Base-by-base conservation (phyloP, 1,140 invertebrate species). In the Temnothorax nylanderi region DNA sequence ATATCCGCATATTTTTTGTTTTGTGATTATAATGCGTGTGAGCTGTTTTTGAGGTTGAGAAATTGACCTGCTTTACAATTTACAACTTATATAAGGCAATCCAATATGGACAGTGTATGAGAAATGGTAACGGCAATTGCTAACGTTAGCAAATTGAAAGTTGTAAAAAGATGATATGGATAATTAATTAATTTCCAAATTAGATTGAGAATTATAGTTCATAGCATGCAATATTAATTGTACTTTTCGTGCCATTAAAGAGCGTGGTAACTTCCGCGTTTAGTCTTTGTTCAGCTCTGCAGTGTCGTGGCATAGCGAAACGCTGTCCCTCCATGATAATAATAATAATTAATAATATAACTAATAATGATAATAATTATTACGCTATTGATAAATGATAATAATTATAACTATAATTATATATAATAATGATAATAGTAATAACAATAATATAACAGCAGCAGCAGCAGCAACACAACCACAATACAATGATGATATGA, bases 301-400 rank as follows among this genome's bases (percentile, higher is more conserved):
- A 93, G 94, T 93, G 90, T 93, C 93, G 92, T 93, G 93, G 94
- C 92, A 93, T 94, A 95, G 94, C 91, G 92, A 95, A 95, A 93
- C 94, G 93, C 94, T 95, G 93, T 94, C 94, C 95, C 94, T 95
- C 93, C 93, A 95, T 93, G 94, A 95, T 95, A 94, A 95, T 95
- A 95, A 94, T 92, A 94, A 93, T 89, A 91, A 89, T 88, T 89
- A 92, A 86, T 77, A 88, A 92, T 92, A 92, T 82, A 85, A 91
- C 88, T 92, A 93, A 91, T 92, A 86, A 88, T 87, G 91, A 80
- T 87, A 86, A 85, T 89, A 88, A 86, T 78, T 76, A 88, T 86
- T 86, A 93, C 64, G 34, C 77, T 92, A 93, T 92, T 88, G 77
- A 84, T 86, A 87, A 26, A 87, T 82, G 49, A 88, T 72, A 72